Percentiles rank a stretch among this genome's conserved stretches.
Conservation (phyloP, 2,113 vertebrate genomes). For the Dinomys branickii region DNA sequence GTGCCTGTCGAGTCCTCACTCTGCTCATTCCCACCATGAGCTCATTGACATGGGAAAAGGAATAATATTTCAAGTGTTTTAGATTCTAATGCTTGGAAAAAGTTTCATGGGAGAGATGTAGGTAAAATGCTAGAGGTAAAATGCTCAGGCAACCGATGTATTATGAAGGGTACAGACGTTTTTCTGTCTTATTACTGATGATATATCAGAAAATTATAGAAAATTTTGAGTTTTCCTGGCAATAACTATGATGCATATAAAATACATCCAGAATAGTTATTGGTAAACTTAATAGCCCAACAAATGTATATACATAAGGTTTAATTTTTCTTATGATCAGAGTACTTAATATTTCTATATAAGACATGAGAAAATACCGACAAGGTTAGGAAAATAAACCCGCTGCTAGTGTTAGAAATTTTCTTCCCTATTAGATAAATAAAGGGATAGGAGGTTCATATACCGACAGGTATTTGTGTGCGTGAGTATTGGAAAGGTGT, state of each 20-base stretch:
- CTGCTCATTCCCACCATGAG: neutral
- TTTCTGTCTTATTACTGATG: neutral
- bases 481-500: neutral
- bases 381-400: neutral
- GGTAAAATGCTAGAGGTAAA: neutral
- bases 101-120: neutral
- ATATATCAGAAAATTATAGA: neutral
- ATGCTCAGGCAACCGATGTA: neutral
- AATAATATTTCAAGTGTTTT: neutral
- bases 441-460: too few relatives aligned
- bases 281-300: neutral
- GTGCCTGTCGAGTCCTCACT: neutral
- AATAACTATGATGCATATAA: neutral
- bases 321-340: neutral
- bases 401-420: neutral
- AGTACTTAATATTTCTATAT: neutral
- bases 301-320: neutral
- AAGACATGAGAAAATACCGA: neutral
- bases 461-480: neutral
- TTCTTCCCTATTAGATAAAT: constrained; percentile 16
- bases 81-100: neutral
- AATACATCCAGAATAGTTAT: neutral
- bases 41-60: neutral
- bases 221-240: neutral
- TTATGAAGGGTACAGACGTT: neutral